A percentile compares a stretch with the other conserved stretches of the same genome.
Evolutionary conservation across 2,888 invertebrate species (phyloP).

Genomic region (Synergus japonicus): DNA sequence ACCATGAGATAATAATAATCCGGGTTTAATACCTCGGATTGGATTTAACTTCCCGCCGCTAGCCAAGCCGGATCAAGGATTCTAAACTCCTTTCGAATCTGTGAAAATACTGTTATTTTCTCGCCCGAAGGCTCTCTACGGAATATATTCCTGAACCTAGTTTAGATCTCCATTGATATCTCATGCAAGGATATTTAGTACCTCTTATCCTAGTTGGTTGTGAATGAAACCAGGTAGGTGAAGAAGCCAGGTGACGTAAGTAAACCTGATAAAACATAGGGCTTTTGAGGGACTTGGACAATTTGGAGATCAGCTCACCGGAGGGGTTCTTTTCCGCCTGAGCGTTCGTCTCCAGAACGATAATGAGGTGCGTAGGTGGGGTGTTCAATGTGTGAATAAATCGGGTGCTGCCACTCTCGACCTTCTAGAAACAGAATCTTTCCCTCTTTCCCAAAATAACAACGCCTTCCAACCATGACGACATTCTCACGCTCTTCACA

Average conservation of each 20-base stretch:
- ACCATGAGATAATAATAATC: slow-evolving; percentile 18
- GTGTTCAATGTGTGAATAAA: slow-evolving; percentile 53
- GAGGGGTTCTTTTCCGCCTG: slow-evolving; percentile 49
- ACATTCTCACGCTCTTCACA: slow-evolving; percentile 51
- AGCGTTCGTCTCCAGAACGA: slow-evolving; percentile 52
- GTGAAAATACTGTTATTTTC: slow-evolving; percentile 63
- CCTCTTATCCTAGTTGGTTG: slow-evolving; percentile 51
- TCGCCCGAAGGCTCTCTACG: slow-evolving; percentile 40
- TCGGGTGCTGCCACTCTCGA: slow-evolving; percentile 53
- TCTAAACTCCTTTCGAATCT: slow-evolving; percentile 55
- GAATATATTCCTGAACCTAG: neutral
- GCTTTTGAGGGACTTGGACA: slow-evolving; percentile 44
- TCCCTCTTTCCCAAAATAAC: slow-evolving; percentile 53
- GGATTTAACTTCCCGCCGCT: slow-evolving; percentile 1
- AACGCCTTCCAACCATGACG: slow-evolving; percentile 43
- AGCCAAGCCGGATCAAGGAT: neutral
- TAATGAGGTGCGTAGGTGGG: slow-evolving; percentile 61
- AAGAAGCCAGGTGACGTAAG: slow-evolving; percentile 33
- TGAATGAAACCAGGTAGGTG: slow-evolving; percentile 33
- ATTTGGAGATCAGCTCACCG: slow-evolving; percentile 50
- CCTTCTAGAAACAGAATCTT: slow-evolving; percentile 68
- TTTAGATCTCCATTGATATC: slow-evolving; percentile 38
- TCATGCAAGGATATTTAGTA: slow-evolving; percentile 52
- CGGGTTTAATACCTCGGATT: slow-evolving; percentile 45
- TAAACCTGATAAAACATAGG: slow-evolving; percentile 57